Conservation (phyloP, 2,888 invertebrate species). For the Plagodis dolabraria region DNA sequence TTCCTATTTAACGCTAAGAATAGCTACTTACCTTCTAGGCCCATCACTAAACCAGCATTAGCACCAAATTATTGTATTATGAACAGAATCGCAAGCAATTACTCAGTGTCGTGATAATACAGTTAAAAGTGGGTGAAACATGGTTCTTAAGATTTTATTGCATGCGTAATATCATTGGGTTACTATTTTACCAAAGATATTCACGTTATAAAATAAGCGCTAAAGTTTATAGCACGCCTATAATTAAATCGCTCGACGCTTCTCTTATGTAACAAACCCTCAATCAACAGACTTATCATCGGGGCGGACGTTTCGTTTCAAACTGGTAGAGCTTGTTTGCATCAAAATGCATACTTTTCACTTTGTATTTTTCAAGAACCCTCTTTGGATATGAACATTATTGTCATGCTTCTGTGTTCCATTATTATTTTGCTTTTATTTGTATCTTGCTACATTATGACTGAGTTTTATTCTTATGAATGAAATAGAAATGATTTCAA, state of each 20-base stretch:
- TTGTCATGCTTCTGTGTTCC: conserved; percentile 7
- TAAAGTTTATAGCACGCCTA: too few species aligned
- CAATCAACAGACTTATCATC: conserved; percentile 1
- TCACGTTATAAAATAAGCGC: too few species aligned
- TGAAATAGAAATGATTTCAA: not conserved
- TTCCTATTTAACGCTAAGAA: too few species aligned
- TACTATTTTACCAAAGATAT: too few species aligned
- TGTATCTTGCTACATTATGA: not conserved
- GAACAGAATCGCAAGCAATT: too few species aligned
- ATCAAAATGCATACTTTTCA: conserved; percentile 21
- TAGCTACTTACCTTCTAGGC: too few species aligned
- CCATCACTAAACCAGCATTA: too few species aligned
- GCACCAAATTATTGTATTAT: too few species aligned
- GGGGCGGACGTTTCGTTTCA: conserved; percentile 8
- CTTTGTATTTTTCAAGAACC: conserved; percentile 18
- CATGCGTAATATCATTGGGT: too few species aligned
- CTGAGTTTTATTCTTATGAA: not conserved
- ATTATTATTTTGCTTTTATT: conserved; percentile 7
- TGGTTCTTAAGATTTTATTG: too few species aligned
- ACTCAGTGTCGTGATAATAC: too few species aligned
- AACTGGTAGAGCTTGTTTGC: conserved; percentile 11
- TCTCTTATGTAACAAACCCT: not conserved
- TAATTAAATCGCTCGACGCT: conserved; percentile 7
- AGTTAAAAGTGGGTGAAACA: too few species aligned
- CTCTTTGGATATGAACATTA: conserved; percentile 3